Conservation (phyloP, 2,888 invertebrate genomes). For the Diarsia rubi region DNA sequence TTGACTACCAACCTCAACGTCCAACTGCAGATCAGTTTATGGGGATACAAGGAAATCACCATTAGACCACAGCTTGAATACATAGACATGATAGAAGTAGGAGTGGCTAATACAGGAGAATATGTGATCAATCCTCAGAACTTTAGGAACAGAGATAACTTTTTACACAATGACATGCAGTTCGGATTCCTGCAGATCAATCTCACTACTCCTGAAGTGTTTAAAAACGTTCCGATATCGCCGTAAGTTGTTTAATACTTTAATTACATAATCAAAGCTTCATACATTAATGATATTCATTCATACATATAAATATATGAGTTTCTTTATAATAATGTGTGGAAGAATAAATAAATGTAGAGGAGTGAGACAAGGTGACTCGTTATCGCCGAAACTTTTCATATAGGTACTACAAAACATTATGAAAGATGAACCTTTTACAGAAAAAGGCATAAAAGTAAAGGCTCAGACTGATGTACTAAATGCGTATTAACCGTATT, state of each 20-base stretch:
- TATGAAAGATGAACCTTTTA: too few relatives aligned
- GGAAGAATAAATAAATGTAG: too few relatives aligned
- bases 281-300: too few relatives aligned
- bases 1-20: slow-evolving; percentile 95
- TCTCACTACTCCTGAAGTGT: slow-evolving; percentile 94
- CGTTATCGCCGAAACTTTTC: too few relatives aligned
- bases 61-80: slow-evolving; percentile 95
- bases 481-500: too few relatives aligned
- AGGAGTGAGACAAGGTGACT: too few relatives aligned
- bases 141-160: slow-evolving; percentile 93
- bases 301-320: neutral
- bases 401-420: too few relatives aligned
- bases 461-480: too few relatives aligned
- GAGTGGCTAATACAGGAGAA: slow-evolving; percentile 92
- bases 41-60: slow-evolving; percentile 97
- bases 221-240: slow-evolving; percentile 92
- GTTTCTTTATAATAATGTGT: neutral
- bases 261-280: neutral
- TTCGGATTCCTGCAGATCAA: slow-evolving; percentile 97
- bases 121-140: slow-evolving; percentile 94
- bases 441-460: too few relatives aligned
- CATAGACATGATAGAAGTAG: slow-evolving; percentile 94
- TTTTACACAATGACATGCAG: slow-evolving; percentile 93
- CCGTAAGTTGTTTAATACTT: slow-evolving; percentile 92
- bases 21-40: slow-evolving; percentile 95